Base-by-base conservation (phyloP, 2,113 vertebrate species). In the Oxyura jamaicensis region DNA sequence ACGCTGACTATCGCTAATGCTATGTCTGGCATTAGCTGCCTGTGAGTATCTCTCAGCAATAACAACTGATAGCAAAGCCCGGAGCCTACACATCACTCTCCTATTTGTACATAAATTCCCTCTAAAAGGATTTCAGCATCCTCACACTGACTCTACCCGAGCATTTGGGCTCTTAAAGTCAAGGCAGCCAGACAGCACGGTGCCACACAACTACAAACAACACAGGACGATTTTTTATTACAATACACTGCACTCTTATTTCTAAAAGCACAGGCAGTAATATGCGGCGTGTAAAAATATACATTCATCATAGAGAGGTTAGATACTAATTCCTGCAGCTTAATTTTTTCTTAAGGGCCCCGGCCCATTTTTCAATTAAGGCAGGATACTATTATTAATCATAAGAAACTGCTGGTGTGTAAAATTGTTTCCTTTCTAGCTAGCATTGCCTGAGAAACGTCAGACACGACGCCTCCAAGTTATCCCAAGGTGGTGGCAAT, bases 341-440 rank as follows among this genome's bases (percentile, higher is more conserved):
- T 97, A 91, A 93, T 96, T 97, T 96, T 97, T 97, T 94, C 46
- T 93, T 96, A 92, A 97, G 88, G 78, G 93, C 78, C 93, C 76
- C 78, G 78, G 79, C 90, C 89, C 91, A 96, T 96, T 97, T 97
- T 97, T 98, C 97, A 97, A 97, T 97, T 97, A 98, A 96, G 95
- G 96, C 78, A 94, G 93, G 82, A 95, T 95, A 95, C 95, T 90
- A 93, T 88, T 96, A 94, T 95, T 97, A 96, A 96, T 96, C 89
- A 94, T 83, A 88, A 94, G 88, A 97, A 97, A 95, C 53, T 96
- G 96, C 94, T 97, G 96, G 96, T 95, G 95, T 97, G 95, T 96
- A 97, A 97, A 98, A 97, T 96, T 81, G 81, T 96, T 98, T 97
- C 93, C 96, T 97, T 96, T 89, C 94, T 91, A 88, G 86, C 88